These are phyloP conservation scores for Octodon degus DNA, from an alignment of 2,113 vertebrate species.

Conservation along the genomic window DNA sequence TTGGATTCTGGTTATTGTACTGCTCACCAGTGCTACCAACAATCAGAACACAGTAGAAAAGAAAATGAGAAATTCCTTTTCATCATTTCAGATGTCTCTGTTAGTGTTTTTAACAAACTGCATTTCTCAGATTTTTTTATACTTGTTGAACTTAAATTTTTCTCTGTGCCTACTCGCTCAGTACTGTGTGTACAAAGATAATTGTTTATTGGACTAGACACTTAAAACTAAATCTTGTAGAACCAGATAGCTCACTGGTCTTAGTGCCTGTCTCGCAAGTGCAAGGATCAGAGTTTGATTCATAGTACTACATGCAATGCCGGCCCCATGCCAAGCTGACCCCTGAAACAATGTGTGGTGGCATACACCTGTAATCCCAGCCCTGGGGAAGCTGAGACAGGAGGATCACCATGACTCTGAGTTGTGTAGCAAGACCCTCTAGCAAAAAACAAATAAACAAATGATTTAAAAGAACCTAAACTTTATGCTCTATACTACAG, in stretches of 20 bases:
- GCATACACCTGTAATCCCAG: too few species aligned
- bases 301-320: too few species aligned
- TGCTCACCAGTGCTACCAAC: constrained; percentile 69
- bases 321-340: too few species aligned
- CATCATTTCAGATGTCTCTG: constrained; percentile 64
- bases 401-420: too few species aligned
- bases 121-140: constrained; percentile 44
- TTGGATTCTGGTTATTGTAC: constrained; percentile 49
- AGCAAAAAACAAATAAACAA: too few species aligned
- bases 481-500: neutral
- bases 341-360: too few species aligned
- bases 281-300: too few species aligned
- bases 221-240: neutral
- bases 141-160: neutral
- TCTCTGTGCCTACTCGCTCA: neutral
- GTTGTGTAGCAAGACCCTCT: too few species aligned
- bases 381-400: too few species aligned
- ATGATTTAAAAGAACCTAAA: too few species aligned
- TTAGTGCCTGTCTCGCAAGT: too few species aligned
- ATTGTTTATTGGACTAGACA: constrained; percentile 17
- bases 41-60: constrained; percentile 61
- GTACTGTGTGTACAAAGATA: constrained; percentile 12
- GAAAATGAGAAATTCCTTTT: neutral
- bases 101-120: constrained; percentile 53
- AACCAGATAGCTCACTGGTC: too few species aligned